Conservation (phyloP, 2,797 vertebrate species). For the Oryzias sinensis region DNA sequence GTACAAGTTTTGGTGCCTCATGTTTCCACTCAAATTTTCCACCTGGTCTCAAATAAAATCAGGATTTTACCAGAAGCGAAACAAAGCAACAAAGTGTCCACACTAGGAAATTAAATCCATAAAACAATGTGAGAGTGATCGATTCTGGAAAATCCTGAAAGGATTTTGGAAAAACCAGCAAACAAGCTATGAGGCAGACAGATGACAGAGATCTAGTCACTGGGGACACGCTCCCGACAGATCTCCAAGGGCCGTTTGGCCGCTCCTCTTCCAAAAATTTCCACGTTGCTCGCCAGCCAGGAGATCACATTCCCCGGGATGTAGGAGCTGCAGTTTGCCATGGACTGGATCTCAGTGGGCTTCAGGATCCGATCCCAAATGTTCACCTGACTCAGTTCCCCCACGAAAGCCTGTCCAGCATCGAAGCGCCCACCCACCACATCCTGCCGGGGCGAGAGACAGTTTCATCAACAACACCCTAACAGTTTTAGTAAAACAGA, state of each 20-base stretch:
- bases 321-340: constrained; percentile 94
- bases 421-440: constrained; percentile 95
- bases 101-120: background rate
- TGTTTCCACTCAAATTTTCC: no score
- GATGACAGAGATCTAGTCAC: constrained; percentile 72
- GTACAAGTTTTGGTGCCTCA: no score
- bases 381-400: constrained; percentile 97
- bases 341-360: constrained; percentile 85
- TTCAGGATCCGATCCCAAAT: constrained; percentile 96
- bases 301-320: constrained; percentile 92
- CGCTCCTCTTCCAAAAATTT: constrained; percentile 91
- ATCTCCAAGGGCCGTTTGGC: constrained; percentile 90
- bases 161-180: constrained; percentile 20
- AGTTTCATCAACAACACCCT: constrained; percentile 38
- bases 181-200: constrained; percentile 8
- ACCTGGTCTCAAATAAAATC: no score
- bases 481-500: constrained; percentile 1
- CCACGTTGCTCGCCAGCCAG: constrained; percentile 91
- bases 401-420: constrained; percentile 96
- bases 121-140: background rate
- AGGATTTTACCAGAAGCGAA: background rate
- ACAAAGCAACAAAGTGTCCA: background rate
- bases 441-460: constrained; percentile 81
- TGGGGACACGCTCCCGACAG: constrained; percentile 88
- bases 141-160: constrained; percentile 7